Evolutionary conservation across 1,140 invertebrate genomes (phyloP), one percentile per base, ranked within the genome.

Genomic region (Leptonema lineaticorne): DNA sequence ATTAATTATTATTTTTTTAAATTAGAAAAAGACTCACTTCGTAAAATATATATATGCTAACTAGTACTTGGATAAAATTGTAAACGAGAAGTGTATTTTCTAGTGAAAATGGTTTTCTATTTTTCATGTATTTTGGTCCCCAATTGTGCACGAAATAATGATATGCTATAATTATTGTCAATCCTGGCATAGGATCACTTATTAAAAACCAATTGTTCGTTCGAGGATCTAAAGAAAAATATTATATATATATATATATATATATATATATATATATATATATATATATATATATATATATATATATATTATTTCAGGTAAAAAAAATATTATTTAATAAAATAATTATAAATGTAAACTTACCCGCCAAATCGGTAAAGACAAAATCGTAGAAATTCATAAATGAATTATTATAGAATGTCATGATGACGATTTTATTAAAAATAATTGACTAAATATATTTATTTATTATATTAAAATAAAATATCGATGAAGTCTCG

Each of bases 191-290:
- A 0, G 92, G 92, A 2, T 89, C 88, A 20, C 84, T 83, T 79
- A 95, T 91, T 11, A 96, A 78, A 69, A 92, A 89, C 93, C 93
- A 95, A 70, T 93, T 86, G 72, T 88, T 90, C 33, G 93, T 93
- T 73, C 94, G 85, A 3, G 85, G 84, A 86, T 94, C 92, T 92
- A 77, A 46, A 82, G 81, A 70, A 65, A 67, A 57, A 70, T n/a
- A n/a, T n/a, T n/a, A n/a, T n/a, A n/a, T n/a, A n/a, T n/a, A n/a
- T n/a, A n/a, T n/a, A n/a, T n/a, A n/a, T n/a, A n/a, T n/a, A n/a
- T n/a, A n/a, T n/a, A n/a, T n/a, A n/a, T n/a, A n/a, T n/a, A n/a
- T n/a, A n/a, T n/a, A n/a, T n/a, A n/a, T n/a, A n/a, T n/a, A n/a
- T n/a, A n/a, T n/a, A n/a, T n/a, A n/a, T 7, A 37, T 37, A 37